phyloP scores from a whole-genome alignment of 2,888 invertebrate genomes.

The Hemistola chrysoprasaria region DNA sequence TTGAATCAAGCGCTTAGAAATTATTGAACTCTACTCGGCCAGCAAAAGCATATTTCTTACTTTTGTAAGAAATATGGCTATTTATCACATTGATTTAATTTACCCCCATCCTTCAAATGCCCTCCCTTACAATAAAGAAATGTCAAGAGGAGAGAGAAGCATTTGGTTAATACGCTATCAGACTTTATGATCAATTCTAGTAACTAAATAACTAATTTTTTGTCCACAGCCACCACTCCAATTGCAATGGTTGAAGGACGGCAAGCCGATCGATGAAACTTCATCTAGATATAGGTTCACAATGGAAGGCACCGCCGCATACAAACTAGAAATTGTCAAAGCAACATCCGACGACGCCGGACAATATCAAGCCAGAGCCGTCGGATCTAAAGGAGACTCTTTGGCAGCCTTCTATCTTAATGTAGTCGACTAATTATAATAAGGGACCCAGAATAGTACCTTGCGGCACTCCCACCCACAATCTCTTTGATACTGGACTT shows the following conservation, averaged over 20 bases:
- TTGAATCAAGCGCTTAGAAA: too few species aligned
- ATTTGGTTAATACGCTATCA: too few species aligned
- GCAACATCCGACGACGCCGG: slow-evolving; percentile 90
- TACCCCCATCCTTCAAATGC: too few species aligned
- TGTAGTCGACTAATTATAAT: slow-evolving; percentile 78
- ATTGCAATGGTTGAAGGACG: slow-evolving; percentile 95
- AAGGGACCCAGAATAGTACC: slow-evolving; percentile 48
- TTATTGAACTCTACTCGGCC: too few species aligned
- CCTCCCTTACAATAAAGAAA: too few species aligned
- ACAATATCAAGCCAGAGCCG: slow-evolving; percentile 93
- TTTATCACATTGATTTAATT: too few species aligned
- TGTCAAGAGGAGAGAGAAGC: too few species aligned
- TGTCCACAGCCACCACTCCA: slow-evolving; percentile 81
- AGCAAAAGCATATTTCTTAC: too few species aligned
- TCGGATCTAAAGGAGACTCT: slow-evolving; percentile 92
- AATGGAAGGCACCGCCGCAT: slow-evolving; percentile 90
- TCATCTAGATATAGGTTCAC: slow-evolving; percentile 90
- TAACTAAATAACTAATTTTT: slow-evolving; percentile 2
- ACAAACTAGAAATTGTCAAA: slow-evolving; percentile 89
- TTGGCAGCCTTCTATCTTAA: slow-evolving; percentile 94
- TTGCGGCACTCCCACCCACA: slow-evolving; percentile 46
- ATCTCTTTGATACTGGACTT: slow-evolving; percentile 42
- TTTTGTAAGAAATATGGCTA: too few species aligned
- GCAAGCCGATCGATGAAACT: slow-evolving; percentile 92
- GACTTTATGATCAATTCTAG: slow-evolving; percentile 1